These are phyloP conservation scores for Carlito syrichta DNA, from an alignment of 2,113 vertebrate species.

Conservation along the genomic window DNA sequence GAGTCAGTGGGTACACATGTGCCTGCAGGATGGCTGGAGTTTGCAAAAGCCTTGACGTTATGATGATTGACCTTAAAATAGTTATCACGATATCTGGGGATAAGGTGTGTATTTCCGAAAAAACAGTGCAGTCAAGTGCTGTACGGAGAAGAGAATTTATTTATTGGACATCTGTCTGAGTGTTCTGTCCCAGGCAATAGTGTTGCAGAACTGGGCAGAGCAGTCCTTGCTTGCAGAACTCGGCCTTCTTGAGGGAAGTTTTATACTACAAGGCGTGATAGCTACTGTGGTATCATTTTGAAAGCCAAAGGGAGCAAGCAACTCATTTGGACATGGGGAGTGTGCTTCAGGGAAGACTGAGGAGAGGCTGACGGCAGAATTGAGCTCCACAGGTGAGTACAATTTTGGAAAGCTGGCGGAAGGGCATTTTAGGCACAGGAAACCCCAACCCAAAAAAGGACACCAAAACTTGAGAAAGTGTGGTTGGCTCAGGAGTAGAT, in stretches of 20 bases:
- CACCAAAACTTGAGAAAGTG: neutral
- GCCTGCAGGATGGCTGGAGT: neutral
- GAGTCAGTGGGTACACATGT: neutral
- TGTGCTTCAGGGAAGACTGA: neutral
- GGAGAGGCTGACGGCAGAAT: neutral
- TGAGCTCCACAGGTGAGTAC: neutral
- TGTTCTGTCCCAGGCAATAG: neutral
- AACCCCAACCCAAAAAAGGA: neutral
- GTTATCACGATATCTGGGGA: neutral
- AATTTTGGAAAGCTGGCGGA: neutral
- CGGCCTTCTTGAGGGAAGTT: neutral
- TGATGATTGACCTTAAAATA: neutral
- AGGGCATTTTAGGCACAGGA: neutral
- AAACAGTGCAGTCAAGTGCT: neutral
- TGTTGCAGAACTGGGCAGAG: neutral
- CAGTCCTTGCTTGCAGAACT: neutral
- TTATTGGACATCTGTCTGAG: neutral
- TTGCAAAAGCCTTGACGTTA: neutral
- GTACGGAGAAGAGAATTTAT: neutral
- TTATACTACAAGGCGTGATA: neutral
- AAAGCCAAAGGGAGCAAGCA: neutral
- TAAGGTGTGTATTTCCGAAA: neutral
- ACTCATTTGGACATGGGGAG: neutral
- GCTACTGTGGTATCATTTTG: neutral
- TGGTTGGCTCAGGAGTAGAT: neutral